Conservation (phyloP, 1,140 invertebrate genomes). For the Drosophila obscura region DNA sequence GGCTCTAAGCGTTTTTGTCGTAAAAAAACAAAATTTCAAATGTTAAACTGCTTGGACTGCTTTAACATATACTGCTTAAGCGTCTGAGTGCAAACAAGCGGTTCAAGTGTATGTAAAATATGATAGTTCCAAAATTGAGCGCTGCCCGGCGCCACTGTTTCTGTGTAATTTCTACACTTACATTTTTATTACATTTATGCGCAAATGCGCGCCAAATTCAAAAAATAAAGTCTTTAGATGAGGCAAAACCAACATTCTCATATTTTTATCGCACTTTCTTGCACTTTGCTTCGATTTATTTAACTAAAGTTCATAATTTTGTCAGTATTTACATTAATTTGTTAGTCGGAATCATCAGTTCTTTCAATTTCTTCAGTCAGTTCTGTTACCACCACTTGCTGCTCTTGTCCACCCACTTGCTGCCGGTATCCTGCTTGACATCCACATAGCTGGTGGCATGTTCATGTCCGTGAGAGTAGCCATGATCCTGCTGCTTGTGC, state of each 20-base stretch:
- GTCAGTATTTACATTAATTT: slow-evolving; percentile 9
- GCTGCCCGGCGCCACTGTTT: no score
- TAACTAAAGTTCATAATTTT: slow-evolving; percentile 4
- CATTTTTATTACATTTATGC: no score
- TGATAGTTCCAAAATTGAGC: no score
- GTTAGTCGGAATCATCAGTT: neutral
- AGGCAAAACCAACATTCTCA: neutral
- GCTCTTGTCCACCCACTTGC: slow-evolving; percentile 53
- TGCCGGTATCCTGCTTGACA: slow-evolving; percentile 61
- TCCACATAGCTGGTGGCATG: slow-evolving; percentile 74
- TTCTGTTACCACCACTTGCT: slow-evolving; percentile 55
- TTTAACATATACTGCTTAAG: no score
- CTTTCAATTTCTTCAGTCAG: neutral
- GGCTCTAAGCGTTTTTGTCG: no score
- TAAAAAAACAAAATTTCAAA: no score
- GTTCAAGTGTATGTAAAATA: no score
- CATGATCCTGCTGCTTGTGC: slow-evolving; percentile 43
- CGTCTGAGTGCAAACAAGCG: no score
- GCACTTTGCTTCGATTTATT: slow-evolving; percentile 35
- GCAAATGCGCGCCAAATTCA: no score
- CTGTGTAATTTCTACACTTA: no score
- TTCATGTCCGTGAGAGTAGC: slow-evolving; percentile 47
- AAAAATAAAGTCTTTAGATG: no score
- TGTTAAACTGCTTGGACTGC: no score
- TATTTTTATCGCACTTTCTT: slow-evolving; percentile 27